Evolutionary conservation across 2,797 vertebrate species (phyloP).

Genomic region (Coluber constrictor): DNA sequence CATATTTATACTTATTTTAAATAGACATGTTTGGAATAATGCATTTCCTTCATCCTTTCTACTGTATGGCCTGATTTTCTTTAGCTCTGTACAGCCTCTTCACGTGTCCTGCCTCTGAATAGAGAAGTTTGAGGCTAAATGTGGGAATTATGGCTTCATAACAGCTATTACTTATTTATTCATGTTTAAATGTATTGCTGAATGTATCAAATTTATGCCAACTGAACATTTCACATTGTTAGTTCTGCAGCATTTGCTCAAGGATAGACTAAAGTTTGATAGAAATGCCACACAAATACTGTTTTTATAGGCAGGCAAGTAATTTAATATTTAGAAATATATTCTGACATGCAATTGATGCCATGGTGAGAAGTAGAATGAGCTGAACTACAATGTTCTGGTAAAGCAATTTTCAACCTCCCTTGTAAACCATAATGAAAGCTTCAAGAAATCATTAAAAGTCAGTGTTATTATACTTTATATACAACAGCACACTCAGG

Average conservation of each 20-base stretch:
- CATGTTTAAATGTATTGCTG: neutral
- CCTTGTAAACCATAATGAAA: conserved; percentile 7
- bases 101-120: neutral
- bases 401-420: conserved; percentile 17
- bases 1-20: neutral
- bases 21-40: neutral
- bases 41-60: neutral
- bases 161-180: neutral
- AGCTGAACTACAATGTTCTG: conserved; percentile 15
- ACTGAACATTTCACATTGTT: neutral
- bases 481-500: neutral
- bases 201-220: neutral
- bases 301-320: neutral
- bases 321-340: neutral
- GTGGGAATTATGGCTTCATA: neutral
- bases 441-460: neutral
- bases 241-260: neutral
- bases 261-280: neutral
- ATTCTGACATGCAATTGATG: neutral
- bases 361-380: neutral
- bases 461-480: neutral
- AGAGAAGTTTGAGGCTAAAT: neutral
- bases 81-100: neutral
- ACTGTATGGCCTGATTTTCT: neutral
- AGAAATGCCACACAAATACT: neutral